Base-by-base conservation (phyloP, 2,888 invertebrate genomes). In the Andrena minutula region DNA sequence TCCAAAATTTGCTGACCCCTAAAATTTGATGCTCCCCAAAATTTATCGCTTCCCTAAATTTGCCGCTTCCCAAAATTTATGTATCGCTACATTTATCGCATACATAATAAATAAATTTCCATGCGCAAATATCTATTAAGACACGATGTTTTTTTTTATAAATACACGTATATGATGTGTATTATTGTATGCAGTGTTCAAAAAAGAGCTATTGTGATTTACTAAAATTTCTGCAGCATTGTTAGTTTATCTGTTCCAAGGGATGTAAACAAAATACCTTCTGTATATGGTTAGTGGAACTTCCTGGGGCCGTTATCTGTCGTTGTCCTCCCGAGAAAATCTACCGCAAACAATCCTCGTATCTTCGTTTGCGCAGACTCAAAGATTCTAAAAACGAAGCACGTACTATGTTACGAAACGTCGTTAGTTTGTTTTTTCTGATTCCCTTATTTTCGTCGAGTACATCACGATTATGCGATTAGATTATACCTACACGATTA, bases 291-390 rank as follows among this genome's bases (percentile, higher is more conserved):
- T 16, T n/a, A 47, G 64, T 66, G n/a, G 79, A 82, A 82, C 73
- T 84, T 86, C 77, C 74, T 77, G 75, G 26, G 47, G 65, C 51
- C 23, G 82, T 85, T 85, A 85, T 87, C 83, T 74, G 61, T 26
- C 49, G 69, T 30, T 61, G 71, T 32, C 77, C 76, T 88, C 88
- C 84, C 80, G 47, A 70, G 75, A 84, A 78, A 89, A 86, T 86
- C 88, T 84, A 89, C 84, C 75, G 83, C 84, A 89, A 89, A 90
- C 87, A 90, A 90, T 88, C 89, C 77, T 70, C 71, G 32, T 85
- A 85, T 85, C 81, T 76, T 47, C 30, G 64, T 70, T 74, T 60
- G 51, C 26, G 73, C 63, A 75, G 69, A 69, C 79, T 49, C 20
- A 28, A 71, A 63, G 61, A 72, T 72, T 69, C 68, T 64, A 35